These are phyloP conservation scores for Platysternon megacephalum DNA, from an alignment of 2,113 vertebrate species.

Conservation along the genomic window DNA sequence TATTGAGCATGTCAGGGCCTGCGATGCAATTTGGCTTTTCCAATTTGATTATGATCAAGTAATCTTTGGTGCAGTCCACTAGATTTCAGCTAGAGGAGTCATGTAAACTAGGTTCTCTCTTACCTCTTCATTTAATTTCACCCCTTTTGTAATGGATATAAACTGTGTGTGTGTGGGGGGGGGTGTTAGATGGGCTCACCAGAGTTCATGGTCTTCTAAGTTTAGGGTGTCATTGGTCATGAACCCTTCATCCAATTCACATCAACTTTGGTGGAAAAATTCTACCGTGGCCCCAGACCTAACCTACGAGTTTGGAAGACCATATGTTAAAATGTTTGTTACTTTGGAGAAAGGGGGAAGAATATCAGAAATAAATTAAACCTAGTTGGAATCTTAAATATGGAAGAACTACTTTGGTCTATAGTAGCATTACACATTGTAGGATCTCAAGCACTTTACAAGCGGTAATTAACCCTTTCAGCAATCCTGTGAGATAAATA, in stretches of 20 bases:
- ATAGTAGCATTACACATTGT: not conserved
- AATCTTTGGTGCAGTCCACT: not conserved
- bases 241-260: not conserved
- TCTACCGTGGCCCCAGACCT: not conserved
- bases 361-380: not conserved
- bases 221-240: not conserved
- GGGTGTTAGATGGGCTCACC: too few relatives aligned
- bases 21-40: not conserved
- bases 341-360: not conserved
- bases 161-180: not conserved
- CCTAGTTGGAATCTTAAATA: fast-evolving
- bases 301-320: not conserved
- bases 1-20: not conserved
- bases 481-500: not conserved
- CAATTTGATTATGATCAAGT: not conserved
- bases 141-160: not conserved
- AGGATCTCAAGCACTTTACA: not conserved
- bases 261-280: not conserved
- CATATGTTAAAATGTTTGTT: not conserved
- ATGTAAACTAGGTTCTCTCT: not conserved
- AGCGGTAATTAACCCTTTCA: not conserved
- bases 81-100: not conserved
- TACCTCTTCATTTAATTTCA: not conserved
- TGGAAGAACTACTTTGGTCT: not conserved
- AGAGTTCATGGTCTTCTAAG: too few relatives aligned